A percentile compares a stretch with the other conserved stretches of the same genome.
Evolutionary conservation across 2,888 invertebrate species (phyloP).

Genomic region (Acanthacorydalis orientalis): DNA sequence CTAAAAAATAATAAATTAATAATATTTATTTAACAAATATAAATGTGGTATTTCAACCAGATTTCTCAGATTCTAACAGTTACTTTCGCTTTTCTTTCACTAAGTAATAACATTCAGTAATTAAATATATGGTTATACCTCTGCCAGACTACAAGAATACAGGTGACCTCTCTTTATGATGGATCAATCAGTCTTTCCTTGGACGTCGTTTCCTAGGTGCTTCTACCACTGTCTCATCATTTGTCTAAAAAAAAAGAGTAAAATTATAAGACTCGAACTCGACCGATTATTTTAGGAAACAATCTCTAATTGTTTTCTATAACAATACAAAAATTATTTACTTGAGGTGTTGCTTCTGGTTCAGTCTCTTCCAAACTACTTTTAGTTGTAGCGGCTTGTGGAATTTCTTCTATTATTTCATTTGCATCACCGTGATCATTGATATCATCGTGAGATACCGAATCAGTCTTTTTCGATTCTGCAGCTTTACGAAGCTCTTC

Average conservation of each 20-base stretch:
- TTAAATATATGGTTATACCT: too few relatives aligned
- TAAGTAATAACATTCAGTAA: too few relatives aligned
- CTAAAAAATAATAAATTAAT: too few relatives aligned
- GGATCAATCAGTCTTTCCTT: constrained; percentile 26
- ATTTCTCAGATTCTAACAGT: too few relatives aligned
- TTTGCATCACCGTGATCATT: constrained; percentile 27
- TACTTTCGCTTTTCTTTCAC: too few relatives aligned
- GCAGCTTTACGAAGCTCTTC: constrained; percentile 29
- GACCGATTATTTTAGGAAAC: not conserved
- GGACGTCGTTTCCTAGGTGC: constrained; percentile 31
- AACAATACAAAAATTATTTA: constrained; percentile 9
- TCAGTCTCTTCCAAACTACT: constrained; percentile 21
- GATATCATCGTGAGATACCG: constrained; percentile 41
- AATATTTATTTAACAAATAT: too few relatives aligned
- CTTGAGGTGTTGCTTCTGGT: constrained; percentile 14
- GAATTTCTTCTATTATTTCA: constrained; percentile 19
- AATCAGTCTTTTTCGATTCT: constrained; percentile 58
- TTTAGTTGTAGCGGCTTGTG: constrained; percentile 15
- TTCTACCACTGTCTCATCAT: constrained; percentile 28
- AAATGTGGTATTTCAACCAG: too few relatives aligned
- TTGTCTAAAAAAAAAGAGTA: not conserved
- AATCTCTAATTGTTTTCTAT: constrained; percentile 16
- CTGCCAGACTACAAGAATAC: too few relatives aligned
- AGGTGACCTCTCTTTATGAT: too few relatives aligned
- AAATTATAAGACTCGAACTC: not conserved